Base-by-base conservation (phyloP, 2,113 vertebrate genomes). In the Fukomys damarensis region DNA sequence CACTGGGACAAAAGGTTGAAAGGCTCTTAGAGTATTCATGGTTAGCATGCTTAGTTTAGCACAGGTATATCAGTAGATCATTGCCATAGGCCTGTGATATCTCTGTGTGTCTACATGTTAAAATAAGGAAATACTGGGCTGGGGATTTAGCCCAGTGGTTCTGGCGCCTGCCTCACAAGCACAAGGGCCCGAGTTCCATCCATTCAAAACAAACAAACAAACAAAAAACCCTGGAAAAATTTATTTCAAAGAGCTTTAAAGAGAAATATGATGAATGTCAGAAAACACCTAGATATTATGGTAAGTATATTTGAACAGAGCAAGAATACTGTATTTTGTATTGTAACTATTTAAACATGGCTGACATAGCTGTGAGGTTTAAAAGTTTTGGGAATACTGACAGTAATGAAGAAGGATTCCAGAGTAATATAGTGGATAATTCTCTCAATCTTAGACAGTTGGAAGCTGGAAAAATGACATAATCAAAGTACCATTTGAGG, bases 261-360 rank as follows among this genome's bases (percentile, higher is more conserved):
- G 63, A 93, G 66, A 94, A 89, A 86, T 86, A 61, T 35, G 10
- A 70, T 41, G 72, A 91, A 46, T 59, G 56, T 63, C 38, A 43
- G 30, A 85, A 94, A 92, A 61, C 76, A 93, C 46, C 59, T 83
- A 56, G 63, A 56, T 91, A 89, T 85, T 82, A 74, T 87, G 52
- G 22, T 63, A 85, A 79, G 16, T 89, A 26, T 86, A 38, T 81
- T 80, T 91, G 65, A 65, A 94, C 32, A 86, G 94, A 56, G 41
- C 54, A 86, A 84, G 95, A 61, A 16, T 70, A 77, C 11, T 77
- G 28, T 49, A 49, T 84, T 94, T 93, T 86, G 92, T 94, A 95
- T 94, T 87, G 63, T 96, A 93, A 96, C 87, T 94, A 96, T 96
- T 97, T 93, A 81, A 96, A 89, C 17, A 85, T 24, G 52, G 58